Conservation (phyloP, 2,797 vertebrate genomes). For the Epinephelus malabaricus region DNA sequence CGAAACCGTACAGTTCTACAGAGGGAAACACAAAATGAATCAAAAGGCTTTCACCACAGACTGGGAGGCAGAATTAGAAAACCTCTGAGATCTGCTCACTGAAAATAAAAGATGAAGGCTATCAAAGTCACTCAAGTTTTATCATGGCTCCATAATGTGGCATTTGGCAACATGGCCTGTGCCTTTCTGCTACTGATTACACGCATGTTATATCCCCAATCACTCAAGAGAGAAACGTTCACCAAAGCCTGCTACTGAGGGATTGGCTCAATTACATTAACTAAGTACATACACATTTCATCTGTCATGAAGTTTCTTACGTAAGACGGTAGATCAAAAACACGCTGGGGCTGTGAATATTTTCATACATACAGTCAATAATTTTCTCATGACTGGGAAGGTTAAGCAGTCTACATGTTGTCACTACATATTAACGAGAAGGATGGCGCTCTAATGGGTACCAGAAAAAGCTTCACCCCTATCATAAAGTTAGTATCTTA, state of each 20-base stretch:
- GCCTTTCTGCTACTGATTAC: slow-evolving; percentile 81
- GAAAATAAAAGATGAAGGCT: slow-evolving; percentile 42
- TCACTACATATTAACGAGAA: slow-evolving; percentile 60
- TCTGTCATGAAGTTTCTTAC: slow-evolving; percentile 67
- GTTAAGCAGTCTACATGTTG: slow-evolving; percentile 59
- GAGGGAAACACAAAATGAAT: slow-evolving; percentile 66
- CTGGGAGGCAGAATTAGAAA: slow-evolving; percentile 37
- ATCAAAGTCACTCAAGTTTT: slow-evolving; percentile 62
- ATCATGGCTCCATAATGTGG: slow-evolving; percentile 56
- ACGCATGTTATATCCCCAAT: slow-evolving; percentile 77
- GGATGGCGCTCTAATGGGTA: slow-evolving; percentile 20
- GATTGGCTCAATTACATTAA: slow-evolving; percentile 71
- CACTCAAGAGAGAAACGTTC: slow-evolving; percentile 69
- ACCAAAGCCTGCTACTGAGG: slow-evolving; percentile 74
- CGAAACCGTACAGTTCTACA: slow-evolving; percentile 97
- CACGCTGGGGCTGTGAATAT: slow-evolving; percentile 51
- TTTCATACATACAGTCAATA: slow-evolving; percentile 55
- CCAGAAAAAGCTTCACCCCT: slow-evolving; percentile 40
- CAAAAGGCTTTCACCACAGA: slow-evolving; percentile 45
- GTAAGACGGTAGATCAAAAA: slow-evolving; percentile 67
- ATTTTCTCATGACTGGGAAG: slow-evolving; percentile 57
- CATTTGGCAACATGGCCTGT: slow-evolving; percentile 53
- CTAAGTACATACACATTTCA: slow-evolving; percentile 75
- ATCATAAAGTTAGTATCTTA: slow-evolving; percentile 48
- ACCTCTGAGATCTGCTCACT: slow-evolving; percentile 20